Evolutionary conservation across 2,888 invertebrate species (phyloP).

Genomic region (Acheta domesticus): DNA sequence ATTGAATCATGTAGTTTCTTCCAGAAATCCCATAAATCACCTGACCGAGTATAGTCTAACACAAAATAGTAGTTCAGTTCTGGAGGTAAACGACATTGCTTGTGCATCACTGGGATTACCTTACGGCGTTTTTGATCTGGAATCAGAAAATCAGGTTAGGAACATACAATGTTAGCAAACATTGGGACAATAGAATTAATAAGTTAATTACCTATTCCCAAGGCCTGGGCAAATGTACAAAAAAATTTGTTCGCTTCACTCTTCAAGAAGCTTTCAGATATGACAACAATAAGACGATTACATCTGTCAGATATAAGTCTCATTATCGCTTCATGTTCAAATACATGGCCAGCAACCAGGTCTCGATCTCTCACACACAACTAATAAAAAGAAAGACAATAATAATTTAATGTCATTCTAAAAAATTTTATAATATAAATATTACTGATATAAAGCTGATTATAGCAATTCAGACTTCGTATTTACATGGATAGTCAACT

Average conservation of each 20-base stretch:
- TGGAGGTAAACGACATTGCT: constrained; percentile 60
- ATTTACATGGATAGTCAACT: no score
- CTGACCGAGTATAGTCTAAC: constrained; percentile 57
- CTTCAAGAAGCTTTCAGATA: constrained; percentile 71
- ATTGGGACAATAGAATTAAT: no score
- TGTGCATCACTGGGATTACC: constrained; percentile 69
- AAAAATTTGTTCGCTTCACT: constrained; percentile 75
- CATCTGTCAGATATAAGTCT: constrained; percentile 73
- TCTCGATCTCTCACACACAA: constrained; percentile 72
- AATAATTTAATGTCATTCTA: background rate
- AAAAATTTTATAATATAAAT: background rate
- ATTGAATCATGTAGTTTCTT: constrained; percentile 60
- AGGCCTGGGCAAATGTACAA: constrained; percentile 73
- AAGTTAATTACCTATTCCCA: constrained; percentile 65
- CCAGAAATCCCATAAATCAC: constrained; percentile 66
- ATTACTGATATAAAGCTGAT: constrained; percentile 19
- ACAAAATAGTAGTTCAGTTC: constrained; percentile 64
- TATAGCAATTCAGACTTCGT: background rate
- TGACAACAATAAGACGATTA: constrained; percentile 70
- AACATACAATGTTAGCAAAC: background rate
- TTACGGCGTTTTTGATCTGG: constrained; percentile 56
- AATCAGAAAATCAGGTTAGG: constrained; percentile 30
- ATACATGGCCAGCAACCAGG: constrained; percentile 64
- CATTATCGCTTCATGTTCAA: constrained; percentile 69
- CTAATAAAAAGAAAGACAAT: constrained; percentile 47